Percentiles rank a stretch among this genome's conserved stretches.
These are phyloP conservation scores for Brachyopa scutellaris DNA, from an alignment of 2,888 invertebrate species.

Conservation along the genomic window DNA sequence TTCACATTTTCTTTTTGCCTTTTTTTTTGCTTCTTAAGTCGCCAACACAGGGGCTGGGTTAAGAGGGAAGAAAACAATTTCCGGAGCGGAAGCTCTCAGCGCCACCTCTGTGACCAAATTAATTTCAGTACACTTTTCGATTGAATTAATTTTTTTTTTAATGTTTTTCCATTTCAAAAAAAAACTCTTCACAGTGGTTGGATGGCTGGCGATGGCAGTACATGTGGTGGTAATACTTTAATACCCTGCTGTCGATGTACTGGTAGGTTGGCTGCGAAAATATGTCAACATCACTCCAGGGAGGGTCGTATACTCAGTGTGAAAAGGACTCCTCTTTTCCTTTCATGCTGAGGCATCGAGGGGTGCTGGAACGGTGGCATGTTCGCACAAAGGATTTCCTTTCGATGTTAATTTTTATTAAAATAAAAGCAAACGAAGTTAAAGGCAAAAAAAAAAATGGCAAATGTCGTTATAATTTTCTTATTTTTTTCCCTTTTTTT, in stretches of 20 bases:
- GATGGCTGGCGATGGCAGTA: conserved; percentile 18
- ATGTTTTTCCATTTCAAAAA: conserved; percentile 34
- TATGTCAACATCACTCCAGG: conserved; percentile 27
- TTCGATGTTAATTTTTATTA: conserved; percentile 24
- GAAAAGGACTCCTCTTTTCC: conserved; percentile 20
- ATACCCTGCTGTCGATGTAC: too few relatives aligned
- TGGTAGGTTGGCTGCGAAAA: conserved; percentile 26
- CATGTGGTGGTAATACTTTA: not conserved
- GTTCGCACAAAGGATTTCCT: conserved; percentile 10
- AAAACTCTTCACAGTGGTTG: conserved; percentile 42
- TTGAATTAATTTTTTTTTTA: conserved; percentile 51
- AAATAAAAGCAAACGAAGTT: not conserved
- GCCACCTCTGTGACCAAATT: conserved; percentile 40
- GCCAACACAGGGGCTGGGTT: not conserved
- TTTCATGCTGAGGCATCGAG: not conserved
- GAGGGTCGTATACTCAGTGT: conserved; percentile 8
- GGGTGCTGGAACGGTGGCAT: not conserved
- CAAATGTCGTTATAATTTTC: conserved; percentile 1
- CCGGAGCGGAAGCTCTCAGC: conserved; percentile 20
- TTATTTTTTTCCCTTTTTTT: too few relatives aligned
- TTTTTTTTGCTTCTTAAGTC: too few relatives aligned
- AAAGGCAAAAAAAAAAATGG: not conserved
- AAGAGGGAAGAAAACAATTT: not conserved
- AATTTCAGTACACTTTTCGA: conserved; percentile 36
- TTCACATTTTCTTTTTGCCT: conserved; percentile 11